Base-by-base conservation (phyloP, 1,140 invertebrate genomes). In the Chironomus striatipennis region DNA sequence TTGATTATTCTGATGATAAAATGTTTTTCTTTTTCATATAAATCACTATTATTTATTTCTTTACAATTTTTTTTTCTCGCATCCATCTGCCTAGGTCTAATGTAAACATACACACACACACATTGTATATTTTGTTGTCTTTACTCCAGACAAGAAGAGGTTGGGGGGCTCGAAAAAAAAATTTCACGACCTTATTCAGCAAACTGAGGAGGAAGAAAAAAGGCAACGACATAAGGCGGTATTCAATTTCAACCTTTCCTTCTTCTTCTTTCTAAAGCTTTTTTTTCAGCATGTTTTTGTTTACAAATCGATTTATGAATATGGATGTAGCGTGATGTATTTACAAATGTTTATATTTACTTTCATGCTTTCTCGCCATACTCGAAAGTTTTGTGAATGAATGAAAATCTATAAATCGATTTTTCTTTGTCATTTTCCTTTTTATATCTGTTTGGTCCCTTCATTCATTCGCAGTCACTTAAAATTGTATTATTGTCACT, bases 251-350 rank as follows among this genome's bases (percentile, higher is more conserved):
- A 34, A 34, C 1, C 47, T 7, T 10, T 67, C 8, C n/a, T 47
- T 47, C 43, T 47, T 47, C 9, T 15, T 57, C 8, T 47, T 12
- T 47, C 8, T 12, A 47, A 47, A 43, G 43, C 64, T 2, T 67
- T 67, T 20, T 20, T 70, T 20, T 0, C 17, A 34, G 24, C 24
- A 34, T 34, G 9, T 20, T 18, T 7, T 70, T 70, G 20, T 70
- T 21, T 70, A 70, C 65, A 20, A 70, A 70, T 70, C 65, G 65
- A 70, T 70, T 70, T 70, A 70, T 70, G 65, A 70, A 21, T 70
- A 70, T 70, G 65, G 17, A 20, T 21, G 18, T 70, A 18, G 65
- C 65, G 65, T 21, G 65, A 70, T 70, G 65, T 70, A 70, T 70
- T 70, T 70, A 70, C 20, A 70, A 70, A 20, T 70, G 65, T 70